Evolutionary conservation across 92 coral and sea anemone genomes (phyloP).

Genomic region (Epizoanthus ramosus): DNA sequence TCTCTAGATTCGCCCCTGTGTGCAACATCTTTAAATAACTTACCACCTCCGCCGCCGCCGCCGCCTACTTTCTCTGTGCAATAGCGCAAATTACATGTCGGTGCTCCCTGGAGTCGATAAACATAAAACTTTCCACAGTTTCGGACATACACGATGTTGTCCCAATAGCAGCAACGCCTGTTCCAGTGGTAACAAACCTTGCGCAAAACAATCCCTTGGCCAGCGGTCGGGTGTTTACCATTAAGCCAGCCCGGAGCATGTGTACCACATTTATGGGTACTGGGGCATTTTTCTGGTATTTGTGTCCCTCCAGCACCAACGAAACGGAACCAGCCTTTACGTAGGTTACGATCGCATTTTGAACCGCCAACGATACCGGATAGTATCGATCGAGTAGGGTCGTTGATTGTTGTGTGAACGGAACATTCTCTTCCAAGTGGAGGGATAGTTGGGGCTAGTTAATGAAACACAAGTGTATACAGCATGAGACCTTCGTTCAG

Average conservation of each 20-base stretch:
- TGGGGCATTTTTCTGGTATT: conserved; percentile 13
- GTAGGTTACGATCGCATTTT: background rate
- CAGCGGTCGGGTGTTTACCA: background rate
- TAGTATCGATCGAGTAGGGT: conserved; percentile 12
- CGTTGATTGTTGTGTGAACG: conserved; percentile 11
- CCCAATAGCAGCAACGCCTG: background rate
- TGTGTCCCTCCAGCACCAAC: background rate
- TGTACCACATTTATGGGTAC: background rate
- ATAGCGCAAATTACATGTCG: background rate
- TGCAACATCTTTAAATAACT: no score
- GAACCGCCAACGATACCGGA: background rate
- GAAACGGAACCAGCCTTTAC: conserved; percentile 12
- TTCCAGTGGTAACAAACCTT: background rate
- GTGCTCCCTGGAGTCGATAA: background rate
- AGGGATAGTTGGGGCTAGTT: background rate
- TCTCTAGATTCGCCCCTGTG: no score
- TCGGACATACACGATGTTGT: background rate
- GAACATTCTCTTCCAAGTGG: background rate
- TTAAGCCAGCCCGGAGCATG: conserved; percentile 14
- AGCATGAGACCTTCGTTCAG: background rate
- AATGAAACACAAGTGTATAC: background rate
- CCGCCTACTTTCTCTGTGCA: background rate
- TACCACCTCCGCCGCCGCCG: no score
- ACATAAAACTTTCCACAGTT: conserved; percentile 30
- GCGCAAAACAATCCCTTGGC: conserved; percentile 3